Evolutionary conservation across 2,888 invertebrate genomes (phyloP), one percentile per base, ranked within the genome.

Genomic region (Xanthorhoe designata): DNA sequence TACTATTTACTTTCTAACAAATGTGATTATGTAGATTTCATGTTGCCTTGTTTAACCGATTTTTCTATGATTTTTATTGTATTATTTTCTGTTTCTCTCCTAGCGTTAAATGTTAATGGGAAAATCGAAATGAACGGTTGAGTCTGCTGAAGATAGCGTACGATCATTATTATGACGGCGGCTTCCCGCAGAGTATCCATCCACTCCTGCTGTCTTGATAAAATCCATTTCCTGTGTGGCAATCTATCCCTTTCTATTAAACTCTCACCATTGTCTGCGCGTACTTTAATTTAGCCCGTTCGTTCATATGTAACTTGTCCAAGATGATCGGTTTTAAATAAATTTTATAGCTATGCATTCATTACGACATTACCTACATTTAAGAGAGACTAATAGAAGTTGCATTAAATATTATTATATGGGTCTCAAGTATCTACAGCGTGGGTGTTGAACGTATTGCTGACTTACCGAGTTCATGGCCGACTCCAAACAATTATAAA

Each of bases 281-380:
- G 70, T 64, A 65, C 65, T 70, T 70, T 71, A 73, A 71, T 65
- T 70, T 68, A 63, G 45, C 56, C 68, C 66, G 68, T 69, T 66
- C 60, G 63, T 24, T 24, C 24, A 24, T 69, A 68, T 68, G 68
- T 70, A 68, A 68, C 67, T 62, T 71, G 66, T 70, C 68, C 64
- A 61, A 75, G 64, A 68, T 76, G 73, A 82, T 83, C 79, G 74
- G 76, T 81, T 82, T 77, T 76, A 84, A 87, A 88, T 87, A 85
- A 79, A 82, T 84, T 87, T 87, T 87, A 88, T 89, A 86, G 77
- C 88, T 84, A 88, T 87, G 85, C 84, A 84, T 82, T 78, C 78
- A 79, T 82, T 85, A 24, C 24, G 24, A n/a, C 24, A 1, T 24
- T 24, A 81, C 79, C 79, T 82, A 80, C 81, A 78, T 79, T 76